Percentiles rank a stretch among this genome's conserved stretches.
phyloP scores from a whole-genome alignment of 2,888 invertebrate species.

The Nomada fabriciana region DNA sequence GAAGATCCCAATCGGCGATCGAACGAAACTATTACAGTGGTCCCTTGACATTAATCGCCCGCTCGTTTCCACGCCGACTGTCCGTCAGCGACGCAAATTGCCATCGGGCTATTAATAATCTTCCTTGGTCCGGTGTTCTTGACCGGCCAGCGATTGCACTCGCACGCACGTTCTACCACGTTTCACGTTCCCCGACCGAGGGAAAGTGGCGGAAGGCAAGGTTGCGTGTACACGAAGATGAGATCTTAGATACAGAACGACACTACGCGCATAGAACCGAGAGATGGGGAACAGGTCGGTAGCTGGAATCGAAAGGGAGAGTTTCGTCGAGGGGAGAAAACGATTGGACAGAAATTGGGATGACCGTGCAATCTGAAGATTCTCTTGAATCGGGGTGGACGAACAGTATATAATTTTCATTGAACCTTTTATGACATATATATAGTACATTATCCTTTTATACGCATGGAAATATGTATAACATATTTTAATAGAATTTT shows the following conservation, averaged over 20 bases:
- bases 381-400: too few relatives aligned
- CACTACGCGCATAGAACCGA: slow-evolving; percentile 7
- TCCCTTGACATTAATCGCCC: slow-evolving; percentile 32
- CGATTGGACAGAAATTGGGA: neutral
- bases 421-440: too few relatives aligned
- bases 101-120: slow-evolving; percentile 17
- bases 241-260: slow-evolving; percentile 28
- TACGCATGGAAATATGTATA: too few relatives aligned
- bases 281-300: slow-evolving; percentile 2
- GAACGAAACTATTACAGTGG: neutral
- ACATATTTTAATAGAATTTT: too few relatives aligned
- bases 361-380: neutral
- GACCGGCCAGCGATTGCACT: slow-evolving; percentile 37
- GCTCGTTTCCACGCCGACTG: slow-evolving; percentile 6
- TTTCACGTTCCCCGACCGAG: slow-evolving; percentile 18
- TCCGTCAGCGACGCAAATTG: slow-evolving; percentile 8
- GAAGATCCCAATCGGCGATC: neutral
- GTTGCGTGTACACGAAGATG: slow-evolving; percentile 49
- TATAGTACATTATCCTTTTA: too few relatives aligned
- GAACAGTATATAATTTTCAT: too few relatives aligned
- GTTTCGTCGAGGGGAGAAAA: neutral
- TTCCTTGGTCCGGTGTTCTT: slow-evolving; percentile 42
- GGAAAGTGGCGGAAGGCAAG: slow-evolving; percentile 52
- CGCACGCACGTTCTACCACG: neutral
- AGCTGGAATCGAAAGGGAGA: neutral